Conservation (phyloP, 1,140 invertebrate species). For the Neodiprion virginianus region DNA sequence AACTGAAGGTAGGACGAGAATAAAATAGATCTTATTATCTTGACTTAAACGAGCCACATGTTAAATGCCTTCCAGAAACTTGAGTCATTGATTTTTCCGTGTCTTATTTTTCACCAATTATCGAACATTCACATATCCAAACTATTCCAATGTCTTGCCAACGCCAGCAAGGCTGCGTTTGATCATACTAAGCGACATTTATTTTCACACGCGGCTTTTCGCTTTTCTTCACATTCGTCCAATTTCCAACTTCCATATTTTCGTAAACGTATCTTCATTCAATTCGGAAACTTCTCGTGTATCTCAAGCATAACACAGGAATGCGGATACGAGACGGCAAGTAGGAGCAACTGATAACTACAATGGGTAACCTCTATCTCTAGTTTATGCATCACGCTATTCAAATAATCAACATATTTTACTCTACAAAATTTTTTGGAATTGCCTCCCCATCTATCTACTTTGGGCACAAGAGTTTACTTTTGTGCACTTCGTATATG, state of each 20-base stretch:
- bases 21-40: neutral
- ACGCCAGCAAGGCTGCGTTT: neutral
- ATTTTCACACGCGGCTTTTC: slow-evolving; percentile 2
- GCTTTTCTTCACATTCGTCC: neutral
- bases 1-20: slow-evolving; percentile 54
- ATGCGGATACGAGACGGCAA: neutral
- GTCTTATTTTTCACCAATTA: neutral
- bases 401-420: too few species aligned
- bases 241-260: neutral
- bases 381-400: neutral
- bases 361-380: neutral
- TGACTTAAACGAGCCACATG: neutral
- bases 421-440: too few species aligned
- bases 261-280: neutral
- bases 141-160: neutral
- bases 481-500: too few species aligned
- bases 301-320: neutral
- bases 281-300: neutral
- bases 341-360: neutral
- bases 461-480: too few species aligned
- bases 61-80: neutral
- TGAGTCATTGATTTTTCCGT: neutral
- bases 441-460: too few species aligned
- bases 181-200: neutral
- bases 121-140: neutral